These are phyloP conservation scores for Trididemnum nubilum DNA, from an alignment of 23 tunicate genomes.

Conservation along the genomic window DNA sequence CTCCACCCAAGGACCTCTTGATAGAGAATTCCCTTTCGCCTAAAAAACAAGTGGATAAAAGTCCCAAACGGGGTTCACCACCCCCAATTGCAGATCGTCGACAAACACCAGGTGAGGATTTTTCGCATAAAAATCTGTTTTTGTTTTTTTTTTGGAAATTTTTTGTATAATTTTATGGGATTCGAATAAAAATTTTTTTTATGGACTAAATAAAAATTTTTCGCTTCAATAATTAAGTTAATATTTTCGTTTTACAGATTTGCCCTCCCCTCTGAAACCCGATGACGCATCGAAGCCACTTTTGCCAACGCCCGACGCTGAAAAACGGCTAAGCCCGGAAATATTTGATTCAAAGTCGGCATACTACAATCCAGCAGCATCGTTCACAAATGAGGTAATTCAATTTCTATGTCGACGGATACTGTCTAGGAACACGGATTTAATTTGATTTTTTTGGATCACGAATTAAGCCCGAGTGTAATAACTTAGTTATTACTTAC, in stretches of 20 bases:
- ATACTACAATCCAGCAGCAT: background rate
- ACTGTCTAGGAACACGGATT: too few species aligned
- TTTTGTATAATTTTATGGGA: too few species aligned
- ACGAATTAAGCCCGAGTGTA: too few species aligned
- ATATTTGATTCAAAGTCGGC: constrained; percentile 11
- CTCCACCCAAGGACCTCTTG: constrained; percentile 15
- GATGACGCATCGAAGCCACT: constrained; percentile 26
- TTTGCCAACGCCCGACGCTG: constrained; percentile 2
- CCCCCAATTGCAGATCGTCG: background rate
- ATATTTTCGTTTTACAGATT: background rate
- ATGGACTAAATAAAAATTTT: too few species aligned
- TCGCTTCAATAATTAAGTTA: too few species aligned
- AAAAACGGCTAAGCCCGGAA: constrained; percentile 2
- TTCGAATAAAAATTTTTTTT: too few species aligned
- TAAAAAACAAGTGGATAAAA: background rate
- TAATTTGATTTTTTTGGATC: too few species aligned
- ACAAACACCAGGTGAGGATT: background rate
- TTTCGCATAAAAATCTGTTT: background rate
- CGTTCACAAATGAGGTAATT: constrained; percentile 24
- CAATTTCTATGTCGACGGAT: background rate
- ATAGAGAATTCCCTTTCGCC: background rate
- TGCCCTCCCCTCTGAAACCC: constrained; percentile 86
- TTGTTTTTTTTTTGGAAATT: too few species aligned
- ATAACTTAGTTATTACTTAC: too few species aligned
- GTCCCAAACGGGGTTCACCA: background rate